Conservation (phyloP, 2,797 vertebrate species). For the Gila robusta region DNA sequence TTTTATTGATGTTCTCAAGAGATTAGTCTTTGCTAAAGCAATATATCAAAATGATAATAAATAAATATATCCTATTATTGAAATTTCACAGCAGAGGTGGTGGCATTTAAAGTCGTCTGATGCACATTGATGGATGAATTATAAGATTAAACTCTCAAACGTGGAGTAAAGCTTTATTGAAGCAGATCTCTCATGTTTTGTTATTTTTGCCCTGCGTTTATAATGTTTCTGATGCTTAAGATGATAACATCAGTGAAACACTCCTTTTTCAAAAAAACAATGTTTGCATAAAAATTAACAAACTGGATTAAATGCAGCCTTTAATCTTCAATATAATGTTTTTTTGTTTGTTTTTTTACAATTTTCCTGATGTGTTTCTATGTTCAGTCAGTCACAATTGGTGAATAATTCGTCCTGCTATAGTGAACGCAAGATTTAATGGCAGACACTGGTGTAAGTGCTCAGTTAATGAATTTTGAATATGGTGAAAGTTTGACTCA, state of each 20-base stretch:
- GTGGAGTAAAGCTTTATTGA: background rate
- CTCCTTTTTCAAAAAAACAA: too few species aligned
- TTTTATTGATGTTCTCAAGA: background rate
- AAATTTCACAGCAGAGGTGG: background rate
- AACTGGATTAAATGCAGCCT: background rate
- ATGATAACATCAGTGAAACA: background rate
- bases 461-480: background rate
- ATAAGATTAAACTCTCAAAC: conserved; percentile 23
- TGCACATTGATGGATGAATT: background rate
- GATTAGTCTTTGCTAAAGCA: background rate
- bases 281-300: background rate
- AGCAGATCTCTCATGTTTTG: conserved; percentile 5
- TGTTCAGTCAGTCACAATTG: background rate
- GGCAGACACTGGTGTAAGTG: background rate
- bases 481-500: background rate
- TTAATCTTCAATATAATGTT: background rate
- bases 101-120: background rate
- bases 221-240: background rate
- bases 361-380: background rate
- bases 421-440: background rate
- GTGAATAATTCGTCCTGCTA: background rate
- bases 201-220: background rate
- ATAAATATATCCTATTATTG: background rate
- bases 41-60: background rate
- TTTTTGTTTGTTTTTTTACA: background rate